Conservation (phyloP, 2,113 vertebrate species). For the Pipa parva region DNA sequence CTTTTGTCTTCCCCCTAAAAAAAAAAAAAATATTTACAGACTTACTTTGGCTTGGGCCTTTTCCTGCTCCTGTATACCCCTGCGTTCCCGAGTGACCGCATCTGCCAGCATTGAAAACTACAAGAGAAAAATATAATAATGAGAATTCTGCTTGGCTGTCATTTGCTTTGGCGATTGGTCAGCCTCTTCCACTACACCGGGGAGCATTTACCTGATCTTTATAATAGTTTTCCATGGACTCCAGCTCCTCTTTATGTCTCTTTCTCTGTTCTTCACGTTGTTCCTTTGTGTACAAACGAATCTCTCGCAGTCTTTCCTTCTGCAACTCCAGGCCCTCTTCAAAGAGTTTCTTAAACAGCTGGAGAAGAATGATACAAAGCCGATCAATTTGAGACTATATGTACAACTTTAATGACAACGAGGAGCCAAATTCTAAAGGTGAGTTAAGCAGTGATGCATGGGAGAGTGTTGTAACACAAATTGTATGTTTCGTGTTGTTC, state of each 20-base stretch:
- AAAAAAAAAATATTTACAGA: too few species aligned
- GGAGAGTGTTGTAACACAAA: too few species aligned
- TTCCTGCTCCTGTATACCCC: constrained; percentile 78
- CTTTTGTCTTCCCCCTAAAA: too few species aligned
- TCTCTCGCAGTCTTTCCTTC: constrained; percentile 77
- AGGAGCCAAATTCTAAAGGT: too few species aligned
- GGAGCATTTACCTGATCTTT: constrained; percentile 76
- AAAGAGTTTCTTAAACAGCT: constrained; percentile 90
- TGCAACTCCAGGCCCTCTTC: constrained; percentile 88
- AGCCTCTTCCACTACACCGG: too few species aligned
- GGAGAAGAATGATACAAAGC: background rate
- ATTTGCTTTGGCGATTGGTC: background rate
- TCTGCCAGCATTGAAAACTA: constrained; percentile 92
- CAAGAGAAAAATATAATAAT: background rate
- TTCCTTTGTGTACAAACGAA: constrained; percentile 74
- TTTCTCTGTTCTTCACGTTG: constrained; percentile 72
- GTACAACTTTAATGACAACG: too few species aligned
- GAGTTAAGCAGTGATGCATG: too few species aligned
- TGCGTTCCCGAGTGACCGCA: constrained; percentile 74
- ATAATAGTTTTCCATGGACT: constrained; percentile 94
- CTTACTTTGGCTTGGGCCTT: constrained; percentile 83
- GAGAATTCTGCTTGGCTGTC: background rate
- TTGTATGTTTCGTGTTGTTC: too few species aligned
- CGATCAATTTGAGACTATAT: too few species aligned
- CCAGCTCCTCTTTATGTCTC: constrained; percentile 72